Base-by-base conservation (phyloP, 2,888 invertebrate genomes). In the Drosophila maculinotata region DNA sequence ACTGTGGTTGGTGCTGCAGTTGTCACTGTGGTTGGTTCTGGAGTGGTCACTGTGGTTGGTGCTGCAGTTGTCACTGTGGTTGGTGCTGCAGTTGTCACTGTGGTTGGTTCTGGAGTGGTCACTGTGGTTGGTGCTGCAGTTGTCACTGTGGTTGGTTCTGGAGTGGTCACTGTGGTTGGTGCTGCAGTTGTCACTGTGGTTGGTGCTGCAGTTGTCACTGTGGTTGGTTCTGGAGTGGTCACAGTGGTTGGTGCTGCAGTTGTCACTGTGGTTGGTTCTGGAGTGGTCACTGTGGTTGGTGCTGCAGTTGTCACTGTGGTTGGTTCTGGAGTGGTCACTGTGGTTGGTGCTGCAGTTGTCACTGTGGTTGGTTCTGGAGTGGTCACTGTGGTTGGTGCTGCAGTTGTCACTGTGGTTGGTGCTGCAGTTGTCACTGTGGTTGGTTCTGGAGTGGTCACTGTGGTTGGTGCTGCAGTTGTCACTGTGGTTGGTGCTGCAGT, bases 321-420 rank as follows among this genome's bases (percentile, higher is more conserved):
- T 23, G 9, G n/a, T 12, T 39, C 30, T 2, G 51, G 30, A 3
- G 30, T 33, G 8, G 30, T 20, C 9, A 7, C 26, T 3, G 49
- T 20, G n/a, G 38, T 30, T 2, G 41, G 6, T 1, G 28, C 17
- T 0, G 17, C 15, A 20, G 42, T 41, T 12, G 41, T 41, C 9
- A 6, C 14, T 1, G 53, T 53, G 0, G 44, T 44, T 26, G 44
- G 12, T 1, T 26, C 2, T 7, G 35, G 12, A 14, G 49, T 51
- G 14, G 49, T 15, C 20, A 20, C 20, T 20, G 20, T 7, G 1
- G 25, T 39, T 28, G 12, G 20, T 17, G 42, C 26, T 9, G 35
- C 17, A 6, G 35, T 30, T 20, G 36, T 36, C 9, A 7, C 26
- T 3, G 51, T 36, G 0, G 14, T 12, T 33, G 31, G 20, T 3